Evolutionary conservation across 1,140 invertebrate genomes (phyloP).

Genomic region (Pseudomyrmex cubaensis): DNA sequence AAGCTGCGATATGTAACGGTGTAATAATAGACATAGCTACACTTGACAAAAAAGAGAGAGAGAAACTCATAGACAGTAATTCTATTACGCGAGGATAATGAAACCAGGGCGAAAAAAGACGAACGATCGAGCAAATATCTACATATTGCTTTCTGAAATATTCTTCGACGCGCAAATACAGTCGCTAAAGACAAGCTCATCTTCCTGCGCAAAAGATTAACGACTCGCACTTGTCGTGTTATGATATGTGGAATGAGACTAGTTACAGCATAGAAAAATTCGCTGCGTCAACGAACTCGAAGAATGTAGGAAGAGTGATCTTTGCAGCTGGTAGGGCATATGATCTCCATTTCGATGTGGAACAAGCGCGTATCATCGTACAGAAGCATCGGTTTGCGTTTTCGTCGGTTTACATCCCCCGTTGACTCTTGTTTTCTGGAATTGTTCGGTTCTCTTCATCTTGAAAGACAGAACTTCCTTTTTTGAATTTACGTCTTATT

Average conservation of each 20-base stretch:
- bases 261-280: not conserved
- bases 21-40: no score
- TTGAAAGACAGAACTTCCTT: not conserved
- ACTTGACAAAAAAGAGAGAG: no score
- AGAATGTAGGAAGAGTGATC: constrained; percentile 48
- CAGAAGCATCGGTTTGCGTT: constrained; percentile 57
- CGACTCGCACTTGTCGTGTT: constrained; percentile 38
- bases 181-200: constrained; percentile 26
- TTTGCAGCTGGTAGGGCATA: constrained; percentile 43
- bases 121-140: not conserved
- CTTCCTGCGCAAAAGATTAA: constrained; percentile 5
- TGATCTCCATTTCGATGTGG: not conserved
- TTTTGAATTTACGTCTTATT: no score
- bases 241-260: constrained; percentile 59
- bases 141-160: constrained; percentile 20
- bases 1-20: no score
- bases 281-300: constrained; percentile 36
- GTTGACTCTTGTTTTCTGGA: constrained; percentile 11
- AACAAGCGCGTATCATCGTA: constrained; percentile 45
- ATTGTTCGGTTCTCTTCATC: not conserved
- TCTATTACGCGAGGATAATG: constrained; percentile 31
- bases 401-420: constrained; percentile 28
- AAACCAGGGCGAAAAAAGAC: not conserved
- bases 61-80: constrained; percentile 1
- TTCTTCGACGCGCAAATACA: constrained; percentile 28